Evolutionary conservation across 1,140 invertebrate genomes (phyloP).

Genomic region (Anagrus nilaparvatae): DNA sequence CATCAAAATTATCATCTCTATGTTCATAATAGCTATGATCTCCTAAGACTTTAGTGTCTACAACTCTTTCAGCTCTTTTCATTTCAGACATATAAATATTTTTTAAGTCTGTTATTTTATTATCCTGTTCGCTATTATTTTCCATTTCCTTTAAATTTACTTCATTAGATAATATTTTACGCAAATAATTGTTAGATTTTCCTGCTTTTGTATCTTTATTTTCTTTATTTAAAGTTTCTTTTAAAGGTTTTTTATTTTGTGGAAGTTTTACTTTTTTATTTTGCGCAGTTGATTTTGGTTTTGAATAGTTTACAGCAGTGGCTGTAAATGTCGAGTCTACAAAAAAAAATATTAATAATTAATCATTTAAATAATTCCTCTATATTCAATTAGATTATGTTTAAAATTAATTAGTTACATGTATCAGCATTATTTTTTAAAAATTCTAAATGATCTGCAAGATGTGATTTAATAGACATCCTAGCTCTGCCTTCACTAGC

Average conservation of each 20-base stretch:
- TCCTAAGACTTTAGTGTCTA: conserved; percentile 29
- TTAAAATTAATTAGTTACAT: conserved; percentile 22
- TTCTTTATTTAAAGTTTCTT: conserved; percentile 36
- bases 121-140: conserved; percentile 21
- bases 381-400: background rate
- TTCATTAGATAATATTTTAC: conserved; percentile 33
- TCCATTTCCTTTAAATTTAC: conserved; percentile 28
- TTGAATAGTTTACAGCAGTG: conserved; percentile 25
- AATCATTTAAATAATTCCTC: background rate
- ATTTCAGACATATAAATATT: conserved; percentile 10
- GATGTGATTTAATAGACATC: conserved; percentile 44
- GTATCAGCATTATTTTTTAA: conserved; percentile 33
- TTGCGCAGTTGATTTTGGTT: conserved; percentile 26
- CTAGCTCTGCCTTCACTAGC: conserved; percentile 48
- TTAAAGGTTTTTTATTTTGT: conserved; percentile 27
- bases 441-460: conserved; percentile 41
- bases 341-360: conserved; percentile 15
- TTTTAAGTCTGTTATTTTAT: conserved; percentile 16
- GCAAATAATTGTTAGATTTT: conserved; percentile 34
- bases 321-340: conserved; percentile 29
- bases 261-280: conserved; percentile 25
- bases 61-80: conserved; percentile 13
- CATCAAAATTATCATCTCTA: conserved; percentile 20
- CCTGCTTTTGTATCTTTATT: conserved; percentile 32
- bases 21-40: conserved; percentile 39